Evolutionary conservation across 2,888 invertebrate genomes (phyloP), one percentile per base, ranked within the genome.

Genomic region (Cerastis leucographa): DNA sequence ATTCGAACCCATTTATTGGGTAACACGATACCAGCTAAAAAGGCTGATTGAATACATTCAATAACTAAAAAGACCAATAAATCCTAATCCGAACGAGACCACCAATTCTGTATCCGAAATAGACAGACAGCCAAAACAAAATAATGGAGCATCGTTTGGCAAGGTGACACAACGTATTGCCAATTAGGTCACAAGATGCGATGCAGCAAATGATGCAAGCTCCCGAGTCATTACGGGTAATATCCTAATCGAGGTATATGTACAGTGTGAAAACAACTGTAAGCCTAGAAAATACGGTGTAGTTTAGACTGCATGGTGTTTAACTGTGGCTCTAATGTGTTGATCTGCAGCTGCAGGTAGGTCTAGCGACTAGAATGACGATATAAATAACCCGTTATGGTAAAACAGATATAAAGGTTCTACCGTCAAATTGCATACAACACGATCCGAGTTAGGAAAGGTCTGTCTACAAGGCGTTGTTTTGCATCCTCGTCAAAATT

Each of bases 151-250:
- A 68, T 70, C 71, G 76, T 68, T 78, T 85, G 83, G 79, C 80
- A 81, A 74, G 77, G 56, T 83, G 83, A 75, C 77, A 83, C 79
- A 85, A 77, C 82, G 73, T 65, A 69, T 56, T 74, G 88, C 87
- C 81, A 86, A 87, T 86, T 81, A 77, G 85, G 87, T 77, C 81
- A 77, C 69, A 44, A 84, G 80, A 79, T 83, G 81, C 54, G 70
- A 70, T 79, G 73, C 76, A 66, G 83, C 73, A 54, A 44, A 54
- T 85, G 77, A 74, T 86, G 87, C 85, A 86, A 80, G 80, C 65
- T 62, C 73, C 74, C 78, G 62, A 72, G 76, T 76, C 84, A 85
- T 80, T 85, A 84, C 66, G 44, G 80, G 59, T 70, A 77, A 79
- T 85, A 80, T 80, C 86, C 84, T 86, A 86, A 80, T 76, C 76